phyloP scores from a whole-genome alignment of 2,888 invertebrate species.

The Steromphala cineraria region DNA sequence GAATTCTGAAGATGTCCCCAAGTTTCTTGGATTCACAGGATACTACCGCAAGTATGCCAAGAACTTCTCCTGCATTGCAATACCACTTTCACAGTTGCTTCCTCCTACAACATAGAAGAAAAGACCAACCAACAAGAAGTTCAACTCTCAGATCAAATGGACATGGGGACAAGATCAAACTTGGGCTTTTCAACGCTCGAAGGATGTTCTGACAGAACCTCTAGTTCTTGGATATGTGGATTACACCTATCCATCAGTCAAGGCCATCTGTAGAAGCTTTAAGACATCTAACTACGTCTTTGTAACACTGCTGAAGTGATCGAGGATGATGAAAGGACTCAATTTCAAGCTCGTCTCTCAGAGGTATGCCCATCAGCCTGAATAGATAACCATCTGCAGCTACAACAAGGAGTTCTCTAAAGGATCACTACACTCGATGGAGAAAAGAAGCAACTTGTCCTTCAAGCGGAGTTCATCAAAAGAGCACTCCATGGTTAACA shows the following conservation, averaged over 20 bases:
- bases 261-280: too few relatives aligned
- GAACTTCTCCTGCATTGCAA: constrained; percentile 41
- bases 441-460: neutral
- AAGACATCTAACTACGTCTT: too few relatives aligned
- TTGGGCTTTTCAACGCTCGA: constrained; percentile 15
- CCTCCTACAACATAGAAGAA: neutral
- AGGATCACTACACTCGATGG: neutral
- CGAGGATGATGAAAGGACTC: neutral
- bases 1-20: too few relatives aligned
- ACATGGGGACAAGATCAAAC: neutral
- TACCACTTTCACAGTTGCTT: constrained; percentile 33
- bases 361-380: neutral
- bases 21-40: too few relatives aligned
- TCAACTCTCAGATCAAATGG: neutral
- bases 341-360: constrained; percentile 19
- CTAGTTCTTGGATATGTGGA: neutral
- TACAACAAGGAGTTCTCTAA: constrained; percentile 12
- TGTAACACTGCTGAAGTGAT: neutral
- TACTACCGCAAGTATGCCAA: constrained; percentile 9
- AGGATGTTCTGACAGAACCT: constrained; percentile 28
- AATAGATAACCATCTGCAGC: neutral
- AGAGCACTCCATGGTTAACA: neutral
- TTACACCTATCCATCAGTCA: neutral
- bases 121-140: neutral
- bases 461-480: neutral